Percentiles rank a stretch among this genome's conserved stretches.
These are phyloP conservation scores for Tapera naevia DNA, from an alignment of 2,797 vertebrate species.

Conservation along the genomic window DNA sequence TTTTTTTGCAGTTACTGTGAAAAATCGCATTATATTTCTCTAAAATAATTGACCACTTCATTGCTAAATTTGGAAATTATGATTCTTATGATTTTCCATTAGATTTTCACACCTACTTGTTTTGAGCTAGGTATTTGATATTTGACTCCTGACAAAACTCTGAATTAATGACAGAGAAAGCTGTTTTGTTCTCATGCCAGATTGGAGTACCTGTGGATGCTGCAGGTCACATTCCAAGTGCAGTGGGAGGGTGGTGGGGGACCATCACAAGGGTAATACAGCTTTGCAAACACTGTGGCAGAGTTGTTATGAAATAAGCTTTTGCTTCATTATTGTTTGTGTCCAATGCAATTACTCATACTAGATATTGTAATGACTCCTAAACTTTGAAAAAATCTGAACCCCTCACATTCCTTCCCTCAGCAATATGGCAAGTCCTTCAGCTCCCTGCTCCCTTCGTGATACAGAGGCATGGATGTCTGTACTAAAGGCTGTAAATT, in stretches of 20 bases:
- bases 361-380: not conserved
- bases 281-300: not conserved
- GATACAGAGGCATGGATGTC: not conserved
- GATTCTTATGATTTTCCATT: not conserved
- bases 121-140: not conserved
- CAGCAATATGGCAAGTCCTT: not conserved
- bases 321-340: not conserved
- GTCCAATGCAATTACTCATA: not conserved
- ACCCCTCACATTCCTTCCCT: accelerated
- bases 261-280: not conserved
- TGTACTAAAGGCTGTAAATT: not conserved
- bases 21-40: not conserved
- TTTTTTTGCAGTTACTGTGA: not conserved
- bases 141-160: not conserved
- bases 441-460: not conserved
- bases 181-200: not conserved
- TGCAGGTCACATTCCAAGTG: not conserved
- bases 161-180: not conserved
- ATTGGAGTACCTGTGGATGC: not conserved
- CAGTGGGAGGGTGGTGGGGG: not conserved
- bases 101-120: not conserved
- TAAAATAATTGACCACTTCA: not conserved
- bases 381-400: not conserved
- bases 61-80: not conserved
- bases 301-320: not conserved